Evolutionary conservation across 92 coral and sea anemone species (phyloP).

Genomic region (Zoanthus sociatus): DNA sequence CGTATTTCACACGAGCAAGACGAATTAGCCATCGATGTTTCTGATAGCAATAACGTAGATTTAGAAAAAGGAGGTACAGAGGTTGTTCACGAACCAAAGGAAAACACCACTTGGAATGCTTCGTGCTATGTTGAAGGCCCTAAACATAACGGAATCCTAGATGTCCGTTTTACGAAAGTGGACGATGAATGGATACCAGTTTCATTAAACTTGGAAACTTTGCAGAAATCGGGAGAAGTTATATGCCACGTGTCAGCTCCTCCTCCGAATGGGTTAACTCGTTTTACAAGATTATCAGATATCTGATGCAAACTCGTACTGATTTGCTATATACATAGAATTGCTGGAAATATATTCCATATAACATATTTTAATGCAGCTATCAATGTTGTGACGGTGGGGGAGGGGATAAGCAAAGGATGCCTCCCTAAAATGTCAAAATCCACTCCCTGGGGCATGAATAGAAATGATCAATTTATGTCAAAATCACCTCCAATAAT

Average conservation of each 20-base stretch:
- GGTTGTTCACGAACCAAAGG: conserved; percentile 22
- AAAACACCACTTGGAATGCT: conserved; percentile 68
- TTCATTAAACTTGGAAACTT: conserved; percentile 75
- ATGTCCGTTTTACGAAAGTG: conserved; percentile 76
- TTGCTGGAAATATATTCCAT: neutral
- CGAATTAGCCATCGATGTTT: conserved; percentile 5
- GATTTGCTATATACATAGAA: neutral
- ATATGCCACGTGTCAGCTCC: conserved; percentile 86
- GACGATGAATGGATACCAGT: conserved; percentile 90
- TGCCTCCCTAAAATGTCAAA: too few relatives aligned
- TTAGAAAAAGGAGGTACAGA: conserved; percentile 19
- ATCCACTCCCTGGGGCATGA: too few relatives aligned
- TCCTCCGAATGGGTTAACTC: conserved; percentile 88
- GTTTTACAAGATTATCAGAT: conserved; percentile 80
- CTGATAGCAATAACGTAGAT: neutral
- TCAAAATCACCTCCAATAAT: too few relatives aligned
- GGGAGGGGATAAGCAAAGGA: too few relatives aligned
- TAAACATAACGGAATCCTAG: conserved; percentile 77
- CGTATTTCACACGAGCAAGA: conserved; percentile 52
- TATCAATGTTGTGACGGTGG: too few relatives aligned
- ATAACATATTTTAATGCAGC: too few relatives aligned
- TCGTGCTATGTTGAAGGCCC: conserved; percentile 87
- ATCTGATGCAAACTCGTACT: conserved; percentile 8
- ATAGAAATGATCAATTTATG: too few relatives aligned
- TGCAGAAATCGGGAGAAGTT: conserved; percentile 80